These are phyloP conservation scores for Tribolium freemani DNA, from an alignment of 2,888 invertebrate species.

Conservation along the genomic window DNA sequence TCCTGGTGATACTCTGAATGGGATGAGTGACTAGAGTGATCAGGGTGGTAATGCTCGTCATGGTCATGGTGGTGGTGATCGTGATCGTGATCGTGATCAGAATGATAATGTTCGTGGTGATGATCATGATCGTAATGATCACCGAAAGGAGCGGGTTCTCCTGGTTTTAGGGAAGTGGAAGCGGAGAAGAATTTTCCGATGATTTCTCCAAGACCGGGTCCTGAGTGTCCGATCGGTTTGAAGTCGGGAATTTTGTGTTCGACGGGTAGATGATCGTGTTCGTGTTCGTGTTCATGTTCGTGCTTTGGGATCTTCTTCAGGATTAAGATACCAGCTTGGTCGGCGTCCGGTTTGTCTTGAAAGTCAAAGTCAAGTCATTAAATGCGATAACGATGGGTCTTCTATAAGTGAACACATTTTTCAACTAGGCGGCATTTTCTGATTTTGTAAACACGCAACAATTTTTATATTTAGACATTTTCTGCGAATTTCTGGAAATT, in stretches of 20 bases:
- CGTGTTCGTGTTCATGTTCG: conserved; percentile 42
- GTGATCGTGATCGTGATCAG: conserved; percentile 4
- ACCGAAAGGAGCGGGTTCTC: conserved; percentile 54
- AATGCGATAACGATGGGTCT: background rate
- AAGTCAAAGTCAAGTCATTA: conserved; percentile 55
- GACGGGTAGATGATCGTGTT: conserved; percentile 40
- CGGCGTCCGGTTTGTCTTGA: conserved; percentile 56
- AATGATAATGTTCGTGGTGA: conserved; percentile 21
- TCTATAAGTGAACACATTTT: background rate
- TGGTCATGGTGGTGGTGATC: conserved; percentile 14
- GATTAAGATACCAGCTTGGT: conserved; percentile 63
- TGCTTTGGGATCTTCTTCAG: conserved; percentile 63
- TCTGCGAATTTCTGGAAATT: no score
- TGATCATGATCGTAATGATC: conserved; percentile 23
- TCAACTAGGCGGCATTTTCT: no score
- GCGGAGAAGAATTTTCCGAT: conserved; percentile 59
- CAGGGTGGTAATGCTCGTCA: conserved; percentile 18
- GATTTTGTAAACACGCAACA: no score
- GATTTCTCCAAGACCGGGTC: conserved; percentile 53
- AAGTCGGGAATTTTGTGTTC: conserved; percentile 53
- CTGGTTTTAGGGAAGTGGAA: conserved; percentile 57
- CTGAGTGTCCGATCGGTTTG: conserved; percentile 53
- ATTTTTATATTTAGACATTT: no score
- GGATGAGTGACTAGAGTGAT: background rate
- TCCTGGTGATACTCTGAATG: background rate